Base-by-base conservation (phyloP, 1,140 invertebrate species). In the Hyles vespertilio region DNA sequence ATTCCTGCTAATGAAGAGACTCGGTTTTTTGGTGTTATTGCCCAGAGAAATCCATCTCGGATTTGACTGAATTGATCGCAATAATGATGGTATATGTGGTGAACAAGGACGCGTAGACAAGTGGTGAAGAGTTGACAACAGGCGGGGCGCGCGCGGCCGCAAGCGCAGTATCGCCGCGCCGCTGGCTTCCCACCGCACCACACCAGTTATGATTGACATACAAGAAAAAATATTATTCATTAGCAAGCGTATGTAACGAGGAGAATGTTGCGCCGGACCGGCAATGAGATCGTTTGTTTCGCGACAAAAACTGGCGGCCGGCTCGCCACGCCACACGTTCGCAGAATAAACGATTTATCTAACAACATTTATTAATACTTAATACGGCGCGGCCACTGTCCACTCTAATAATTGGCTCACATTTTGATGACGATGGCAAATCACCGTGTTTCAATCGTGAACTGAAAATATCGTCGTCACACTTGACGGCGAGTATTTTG, bases 191-290 rank as follows among this genome's bases (percentile, higher is more conserved):
- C 56, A 63, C 51, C 56, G 50, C 56, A 22, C 46, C 46, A 10
- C 52, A 58, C 51, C 57, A 61, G 66, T 63, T 73, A 72, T 75
- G 72, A 75, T 73, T 77, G 72, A 74, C 68, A 63, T 46, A 53
- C 56, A 53, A 40, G 54, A 65, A 74, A 74, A 77, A 74, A 75
- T 58, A 43, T 61, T 47, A 64, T 63, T 65, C 59, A 63, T 70
- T 69, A 69, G 61, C 63, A 57, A 61, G 52, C 66, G 51, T 36
- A 45, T 51, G 49, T 50, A 57, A 52, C 63, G 59, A 51, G 50
- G 51, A 57, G 66, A 69, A 67, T 68, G 69, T 59, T 32, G 66
- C 59, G 55, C 47, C 54, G 63, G 60, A 48, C 43, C 47, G 36
- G 50, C 44, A 74, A 69, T 65, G 59, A 57, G 65, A 72, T 69